Evolutionary conservation across 2,888 invertebrate genomes (phyloP).

Genomic region (Aquatica leii): DNA sequence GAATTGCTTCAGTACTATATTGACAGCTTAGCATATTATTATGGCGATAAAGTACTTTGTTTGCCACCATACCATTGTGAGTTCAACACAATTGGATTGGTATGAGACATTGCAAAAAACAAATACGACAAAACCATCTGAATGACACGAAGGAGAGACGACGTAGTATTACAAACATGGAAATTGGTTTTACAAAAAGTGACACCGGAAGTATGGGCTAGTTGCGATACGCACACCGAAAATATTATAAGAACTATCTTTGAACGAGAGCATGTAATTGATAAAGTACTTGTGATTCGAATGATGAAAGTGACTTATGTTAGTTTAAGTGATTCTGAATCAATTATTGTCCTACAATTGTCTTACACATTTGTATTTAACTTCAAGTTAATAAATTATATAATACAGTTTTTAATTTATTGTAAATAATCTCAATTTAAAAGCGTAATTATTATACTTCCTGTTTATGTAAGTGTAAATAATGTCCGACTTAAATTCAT

Average conservation of each 20-base stretch:
- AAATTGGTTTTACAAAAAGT: background rate
- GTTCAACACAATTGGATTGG: conserved; percentile 7
- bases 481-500: too few relatives aligned
- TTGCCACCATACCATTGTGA: too few relatives aligned
- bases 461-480: too few relatives aligned
- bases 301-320: background rate
- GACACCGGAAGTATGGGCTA: conserved; percentile 5
- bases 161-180: background rate
- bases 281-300: conserved; percentile 1
- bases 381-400: too few relatives aligned
- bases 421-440: too few relatives aligned
- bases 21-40: background rate
- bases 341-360: too few relatives aligned
- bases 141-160: background rate
- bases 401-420: too few relatives aligned
- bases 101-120: too few relatives aligned
- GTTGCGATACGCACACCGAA: background rate
- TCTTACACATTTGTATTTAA: too few relatives aligned
- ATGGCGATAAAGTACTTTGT: too few relatives aligned
- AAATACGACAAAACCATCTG: conserved; percentile 4
- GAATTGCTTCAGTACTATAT: background rate
- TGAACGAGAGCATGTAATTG: conserved; percentile 2
- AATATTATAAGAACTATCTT: background rate
- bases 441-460: too few relatives aligned
- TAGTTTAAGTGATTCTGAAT: too few relatives aligned